Percentiles rank a stretch among this genome's conserved stretches.
Evolutionary conservation across 2,888 invertebrate genomes (phyloP).

Genomic region (Dusona sp.): DNA sequence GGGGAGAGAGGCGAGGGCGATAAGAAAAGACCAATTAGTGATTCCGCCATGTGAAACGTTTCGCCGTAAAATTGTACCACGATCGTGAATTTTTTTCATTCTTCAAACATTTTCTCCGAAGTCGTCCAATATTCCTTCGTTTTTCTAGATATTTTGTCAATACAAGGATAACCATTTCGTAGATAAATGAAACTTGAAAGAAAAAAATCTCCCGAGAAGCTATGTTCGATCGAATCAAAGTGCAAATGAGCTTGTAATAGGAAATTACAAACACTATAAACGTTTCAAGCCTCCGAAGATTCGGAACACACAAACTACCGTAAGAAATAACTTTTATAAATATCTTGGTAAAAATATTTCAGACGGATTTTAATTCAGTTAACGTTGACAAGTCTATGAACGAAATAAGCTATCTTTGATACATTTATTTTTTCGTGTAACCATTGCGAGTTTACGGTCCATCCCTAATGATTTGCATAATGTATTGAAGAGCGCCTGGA

Average conservation of each 20-base stretch:
- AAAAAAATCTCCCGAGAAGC: constrained; percentile 6
- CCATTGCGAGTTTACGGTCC: not conserved
- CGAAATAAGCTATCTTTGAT: constrained; percentile 8
- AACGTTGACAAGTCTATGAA: constrained; percentile 36
- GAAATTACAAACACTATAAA: not conserved
- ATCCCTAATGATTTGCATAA: constrained; percentile 62
- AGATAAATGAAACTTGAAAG: constrained; percentile 14
- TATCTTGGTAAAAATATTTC: not conserved
- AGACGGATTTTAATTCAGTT: not conserved
- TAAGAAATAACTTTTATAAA: not conserved
- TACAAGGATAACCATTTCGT: constrained; percentile 49
- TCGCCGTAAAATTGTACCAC: constrained; percentile 78
- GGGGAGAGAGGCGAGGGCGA: constrained; percentile 54
- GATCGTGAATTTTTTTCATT: constrained; percentile 60
- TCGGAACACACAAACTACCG: not conserved
- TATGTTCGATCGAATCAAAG: constrained; percentile 32
- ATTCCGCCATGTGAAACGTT: constrained; percentile 77
- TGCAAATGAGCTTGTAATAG: constrained; percentile 23
- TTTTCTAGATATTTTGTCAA: constrained; percentile 65
- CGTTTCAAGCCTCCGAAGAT: constrained; percentile 1
- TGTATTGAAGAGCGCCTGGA: constrained; percentile 47
- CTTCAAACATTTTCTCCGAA: constrained; percentile 67
- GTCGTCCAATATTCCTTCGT: constrained; percentile 53
- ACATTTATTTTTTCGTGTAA: constrained; percentile 27
- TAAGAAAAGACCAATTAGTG: constrained; percentile 80